These are phyloP conservation scores for Motacilla alba DNA, from an alignment of 2,113 vertebrate species.

Conservation along the genomic window DNA sequence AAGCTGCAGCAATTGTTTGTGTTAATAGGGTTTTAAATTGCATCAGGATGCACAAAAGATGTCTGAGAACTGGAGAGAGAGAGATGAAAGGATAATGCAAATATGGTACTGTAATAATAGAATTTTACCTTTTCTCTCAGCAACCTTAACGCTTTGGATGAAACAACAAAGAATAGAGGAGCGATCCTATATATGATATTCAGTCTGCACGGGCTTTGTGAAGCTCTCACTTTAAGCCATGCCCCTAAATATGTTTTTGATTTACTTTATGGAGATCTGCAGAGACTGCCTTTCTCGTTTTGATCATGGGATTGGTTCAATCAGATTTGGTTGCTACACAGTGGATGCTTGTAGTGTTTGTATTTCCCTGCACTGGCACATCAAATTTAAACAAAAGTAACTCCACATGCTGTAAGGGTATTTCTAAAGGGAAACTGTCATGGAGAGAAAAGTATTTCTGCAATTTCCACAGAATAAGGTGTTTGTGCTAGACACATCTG, in stretches of 20 bases:
- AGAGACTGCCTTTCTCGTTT: neutral
- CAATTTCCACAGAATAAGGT: neutral
- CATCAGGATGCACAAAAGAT: neutral
- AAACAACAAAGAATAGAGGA: neutral
- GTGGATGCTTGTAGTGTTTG: neutral
- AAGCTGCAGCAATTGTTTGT: neutral
- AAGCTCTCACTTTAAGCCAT: neutral
- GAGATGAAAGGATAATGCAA: neutral
- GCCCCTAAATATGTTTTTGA: neutral
- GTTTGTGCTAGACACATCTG: neutral
- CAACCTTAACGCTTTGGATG: neutral
- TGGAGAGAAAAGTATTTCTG: neutral
- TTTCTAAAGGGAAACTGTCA: neutral
- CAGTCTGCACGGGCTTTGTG: neutral
- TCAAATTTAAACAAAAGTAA: neutral
- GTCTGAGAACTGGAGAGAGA: neutral
- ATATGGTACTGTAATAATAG: neutral
- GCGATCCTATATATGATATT: fast-evolving
- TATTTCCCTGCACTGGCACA: neutral
- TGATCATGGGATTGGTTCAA: neutral
- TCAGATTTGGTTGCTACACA: neutral
- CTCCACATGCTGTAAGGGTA: neutral
- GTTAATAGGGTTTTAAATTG: neutral
- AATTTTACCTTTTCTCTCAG: neutral
- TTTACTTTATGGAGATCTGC: neutral